These are phyloP conservation scores for Lacerta viridis DNA, from an alignment of 2,797 vertebrate genomes.

Conservation along the genomic window DNA sequence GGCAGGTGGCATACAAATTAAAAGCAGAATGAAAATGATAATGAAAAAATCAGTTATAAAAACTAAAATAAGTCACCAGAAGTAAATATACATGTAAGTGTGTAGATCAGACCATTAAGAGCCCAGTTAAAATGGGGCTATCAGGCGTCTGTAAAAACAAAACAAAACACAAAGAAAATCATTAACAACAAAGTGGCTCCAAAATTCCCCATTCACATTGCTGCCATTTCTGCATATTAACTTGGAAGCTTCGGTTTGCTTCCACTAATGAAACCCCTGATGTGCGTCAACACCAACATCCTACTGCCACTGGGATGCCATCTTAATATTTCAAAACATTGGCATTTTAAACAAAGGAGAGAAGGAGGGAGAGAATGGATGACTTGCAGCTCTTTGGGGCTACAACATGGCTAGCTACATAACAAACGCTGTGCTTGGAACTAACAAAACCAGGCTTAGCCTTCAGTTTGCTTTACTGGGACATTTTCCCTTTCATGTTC, in stretches of 20 bases:
- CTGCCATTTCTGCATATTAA: not conserved
- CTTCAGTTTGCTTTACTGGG: not conserved
- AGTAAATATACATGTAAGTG: not conserved
- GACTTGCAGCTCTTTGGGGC: not conserved
- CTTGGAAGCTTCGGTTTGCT: conserved; percentile 2
- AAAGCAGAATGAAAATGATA: no score
- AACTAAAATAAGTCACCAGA: not conserved
- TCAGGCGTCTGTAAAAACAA: not conserved
- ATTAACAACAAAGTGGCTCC: not conserved
- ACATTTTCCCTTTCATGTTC: not conserved
- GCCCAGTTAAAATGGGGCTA: not conserved
- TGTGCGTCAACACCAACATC: not conserved
- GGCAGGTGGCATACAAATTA: no score
- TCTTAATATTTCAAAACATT: conserved; percentile 32
- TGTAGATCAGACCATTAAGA: not conserved
- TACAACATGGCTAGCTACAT: not conserved
- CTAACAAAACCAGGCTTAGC: conserved; percentile 6
- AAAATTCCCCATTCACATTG: conserved; percentile 33
- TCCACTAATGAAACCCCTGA: not conserved
- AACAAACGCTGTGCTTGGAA: not conserved
- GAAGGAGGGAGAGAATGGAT: not conserved
- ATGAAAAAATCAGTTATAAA: not conserved
- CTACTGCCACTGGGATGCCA: not conserved
- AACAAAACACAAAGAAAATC: not conserved
- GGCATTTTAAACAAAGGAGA: not conserved